Evolutionary conservation across 2,888 invertebrate species (phyloP).

Genomic region (Mactromeris polynyma): DNA sequence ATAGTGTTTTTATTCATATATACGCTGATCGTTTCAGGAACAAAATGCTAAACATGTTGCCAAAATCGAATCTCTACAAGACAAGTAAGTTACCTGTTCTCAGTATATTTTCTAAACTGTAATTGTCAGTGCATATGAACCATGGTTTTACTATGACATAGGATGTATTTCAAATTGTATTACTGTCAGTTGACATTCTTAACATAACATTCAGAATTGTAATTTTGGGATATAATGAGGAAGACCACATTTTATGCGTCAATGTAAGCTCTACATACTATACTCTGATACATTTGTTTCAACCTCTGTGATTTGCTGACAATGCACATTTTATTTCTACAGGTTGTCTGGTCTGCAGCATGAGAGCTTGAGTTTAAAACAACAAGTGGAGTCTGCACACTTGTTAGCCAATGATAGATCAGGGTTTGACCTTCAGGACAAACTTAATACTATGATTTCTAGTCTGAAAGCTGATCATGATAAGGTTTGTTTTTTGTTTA

Average conservation of each 20-base stretch:
- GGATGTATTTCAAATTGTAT: no score
- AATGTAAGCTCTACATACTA: no score
- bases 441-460: constrained; percentile 79
- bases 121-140: no score
- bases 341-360: constrained; percentile 79
- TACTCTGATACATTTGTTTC: no score
- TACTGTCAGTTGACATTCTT: no score
- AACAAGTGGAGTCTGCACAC: constrained; percentile 81
- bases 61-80: constrained; percentile 82
- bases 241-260: no score
- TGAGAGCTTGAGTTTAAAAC: constrained; percentile 80
- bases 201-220: no score
- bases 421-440: constrained; percentile 77
- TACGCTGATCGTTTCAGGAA: constrained; percentile 75
- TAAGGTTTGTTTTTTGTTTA: constrained; percentile 70
- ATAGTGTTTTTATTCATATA: background rate
- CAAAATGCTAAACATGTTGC: constrained; percentile 79
- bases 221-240: no score
- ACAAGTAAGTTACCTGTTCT: constrained; percentile 73
- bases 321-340: background rate
- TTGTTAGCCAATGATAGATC: constrained; percentile 70
- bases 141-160: no score
- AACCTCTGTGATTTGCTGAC: no score
- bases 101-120: no score
- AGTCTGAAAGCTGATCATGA: constrained; percentile 82